phyloP scores from a whole-genome alignment of 2,113 vertebrate species.

The Hippolais icterina region DNA sequence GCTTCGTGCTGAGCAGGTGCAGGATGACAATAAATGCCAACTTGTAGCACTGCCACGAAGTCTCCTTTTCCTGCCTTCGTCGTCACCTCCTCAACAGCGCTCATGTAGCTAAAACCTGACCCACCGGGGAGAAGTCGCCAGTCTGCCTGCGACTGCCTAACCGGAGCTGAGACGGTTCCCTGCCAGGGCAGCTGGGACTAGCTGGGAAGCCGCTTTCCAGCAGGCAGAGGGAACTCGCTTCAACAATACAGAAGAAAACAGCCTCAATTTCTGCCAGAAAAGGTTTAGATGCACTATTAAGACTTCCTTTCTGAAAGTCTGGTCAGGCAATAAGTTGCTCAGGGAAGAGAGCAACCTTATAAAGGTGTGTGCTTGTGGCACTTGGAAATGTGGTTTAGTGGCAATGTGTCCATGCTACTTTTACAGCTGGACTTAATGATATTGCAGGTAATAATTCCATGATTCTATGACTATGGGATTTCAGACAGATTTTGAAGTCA shows the following conservation, averaged over 20 bases:
- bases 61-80: too few species aligned
- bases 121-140: too few species aligned
- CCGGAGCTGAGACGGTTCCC: too few species aligned
- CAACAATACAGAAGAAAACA: not conserved
- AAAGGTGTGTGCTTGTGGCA: not conserved
- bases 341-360: not conserved
- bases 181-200: too few species aligned
- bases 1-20: too few species aligned
- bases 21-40: too few species aligned
- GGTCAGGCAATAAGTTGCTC: not conserved
- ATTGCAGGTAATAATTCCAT: not conserved
- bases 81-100: too few species aligned
- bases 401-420: not conserved
- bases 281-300: not conserved
- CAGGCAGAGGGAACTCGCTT: too few species aligned
- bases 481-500: not conserved
- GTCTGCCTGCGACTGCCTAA: too few species aligned
- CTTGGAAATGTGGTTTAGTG: not conserved
- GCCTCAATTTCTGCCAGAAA: not conserved
- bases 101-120: too few species aligned
- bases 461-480: not conserved
- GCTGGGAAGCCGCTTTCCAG: too few species aligned
- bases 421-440: not conserved
- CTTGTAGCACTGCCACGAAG: too few species aligned
- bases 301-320: not conserved